phyloP scores from a whole-genome alignment of 2,888 invertebrate genomes.

The Choristoneura rosaceana region DNA sequence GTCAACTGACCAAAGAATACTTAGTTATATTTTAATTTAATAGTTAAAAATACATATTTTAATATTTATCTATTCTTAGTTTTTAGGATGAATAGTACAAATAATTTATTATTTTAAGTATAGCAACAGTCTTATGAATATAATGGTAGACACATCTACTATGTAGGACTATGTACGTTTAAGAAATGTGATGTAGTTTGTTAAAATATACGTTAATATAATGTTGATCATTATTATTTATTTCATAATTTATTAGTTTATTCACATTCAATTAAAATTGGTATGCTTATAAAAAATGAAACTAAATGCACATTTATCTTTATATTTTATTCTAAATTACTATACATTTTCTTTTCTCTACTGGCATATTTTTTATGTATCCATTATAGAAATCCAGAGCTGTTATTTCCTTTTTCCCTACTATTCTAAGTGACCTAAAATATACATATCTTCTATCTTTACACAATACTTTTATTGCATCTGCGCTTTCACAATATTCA shows the following conservation, averaged over 20 bases:
- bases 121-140: not conserved
- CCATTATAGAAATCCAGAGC: conserved; percentile 95
- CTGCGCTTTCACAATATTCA: conserved; percentile 84
- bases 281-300: conserved; percentile 9
- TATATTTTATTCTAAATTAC: conserved; percentile 53
- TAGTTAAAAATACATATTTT: not conserved
- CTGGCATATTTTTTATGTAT: conserved; percentile 87
- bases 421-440: conserved; percentile 87
- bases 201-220: not conserved
- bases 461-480: conserved; percentile 88
- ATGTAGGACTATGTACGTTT: not conserved
- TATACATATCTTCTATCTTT: conserved; percentile 87
- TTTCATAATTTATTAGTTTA: not conserved
- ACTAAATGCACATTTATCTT: conserved; percentile 13
- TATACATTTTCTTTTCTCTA: conserved; percentile 64
- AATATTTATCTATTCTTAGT: conserved; percentile 8
- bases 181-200: conserved; percentile 5
- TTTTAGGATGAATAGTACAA: conserved; percentile 30
- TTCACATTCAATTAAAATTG: not conserved
- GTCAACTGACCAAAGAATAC: conserved; percentile 37
- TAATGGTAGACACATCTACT: not conserved
- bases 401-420: conserved; percentile 89
- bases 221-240: not conserved
- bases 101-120: conserved; percentile 19
- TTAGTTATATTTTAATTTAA: conserved; percentile 20